Evolutionary conservation across 2,888 invertebrate species (phyloP).

Genomic region (Ormia ochracea): DNA sequence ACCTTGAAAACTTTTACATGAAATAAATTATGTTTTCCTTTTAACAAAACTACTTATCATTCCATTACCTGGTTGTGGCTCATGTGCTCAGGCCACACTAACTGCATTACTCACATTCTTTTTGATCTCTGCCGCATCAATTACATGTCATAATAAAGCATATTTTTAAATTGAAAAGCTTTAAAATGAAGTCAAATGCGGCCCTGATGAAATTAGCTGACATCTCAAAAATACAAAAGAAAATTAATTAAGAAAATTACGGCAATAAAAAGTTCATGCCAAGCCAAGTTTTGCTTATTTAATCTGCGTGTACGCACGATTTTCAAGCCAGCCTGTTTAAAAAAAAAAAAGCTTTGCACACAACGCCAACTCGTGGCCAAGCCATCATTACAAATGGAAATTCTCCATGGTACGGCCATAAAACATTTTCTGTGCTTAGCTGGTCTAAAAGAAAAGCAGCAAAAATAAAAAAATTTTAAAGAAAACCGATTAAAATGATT

Average conservation of each 20-base stretch:
- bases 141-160: constrained; percentile 4
- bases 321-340: not conserved
- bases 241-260: not conserved
- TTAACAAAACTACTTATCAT: not conserved
- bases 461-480: not conserved
- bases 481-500: constrained; percentile 42
- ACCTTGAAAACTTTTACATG: constrained; percentile 9
- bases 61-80: not conserved
- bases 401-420: not conserved
- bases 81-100: not conserved
- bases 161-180: not conserved
- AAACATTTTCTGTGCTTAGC: not conserved
- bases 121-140: constrained; percentile 13
- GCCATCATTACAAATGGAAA: constrained; percentile 7
- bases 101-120: not conserved
- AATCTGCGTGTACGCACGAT: not conserved
- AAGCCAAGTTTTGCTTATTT: not conserved
- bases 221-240: not conserved
- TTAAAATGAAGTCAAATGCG: not conserved
- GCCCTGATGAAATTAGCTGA: not conserved
- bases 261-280: not conserved
- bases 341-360: not conserved
- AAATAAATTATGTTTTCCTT: not conserved
- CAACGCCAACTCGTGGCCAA: constrained; percentile 17
- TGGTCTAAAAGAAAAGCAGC: not conserved